Evolutionary conservation across 2,888 invertebrate species (phyloP).

Genomic region (Tupiocoris notatus): DNA sequence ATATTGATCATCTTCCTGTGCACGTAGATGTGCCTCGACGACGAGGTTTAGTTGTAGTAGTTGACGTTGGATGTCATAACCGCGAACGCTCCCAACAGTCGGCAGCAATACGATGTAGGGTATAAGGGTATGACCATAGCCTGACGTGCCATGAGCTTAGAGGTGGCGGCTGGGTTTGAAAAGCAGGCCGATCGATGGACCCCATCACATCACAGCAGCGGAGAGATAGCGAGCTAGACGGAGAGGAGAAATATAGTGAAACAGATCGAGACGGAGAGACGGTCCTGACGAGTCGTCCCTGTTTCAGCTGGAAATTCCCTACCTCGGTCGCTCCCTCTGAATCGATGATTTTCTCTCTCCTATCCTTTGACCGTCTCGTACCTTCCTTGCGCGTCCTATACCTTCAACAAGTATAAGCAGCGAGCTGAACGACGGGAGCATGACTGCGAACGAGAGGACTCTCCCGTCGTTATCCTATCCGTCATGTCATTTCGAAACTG

Average conservation of each 20-base stretch:
- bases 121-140: too few relatives aligned
- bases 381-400: neutral
- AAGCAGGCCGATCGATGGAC: neutral
- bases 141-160: neutral
- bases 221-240: neutral
- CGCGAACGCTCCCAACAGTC: neutral
- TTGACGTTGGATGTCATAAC: neutral
- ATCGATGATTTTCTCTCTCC: neutral
- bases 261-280: neutral
- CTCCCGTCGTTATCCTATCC: neutral
- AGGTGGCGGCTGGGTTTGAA: neutral
- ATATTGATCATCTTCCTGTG: too few relatives aligned
- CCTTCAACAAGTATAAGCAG: neutral
- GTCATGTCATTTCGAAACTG: neutral
- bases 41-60: too few relatives aligned
- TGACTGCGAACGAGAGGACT: neutral
- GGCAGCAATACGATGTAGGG: too few relatives aligned
- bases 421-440: neutral
- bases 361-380: neutral
- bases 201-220: neutral
- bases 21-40: too few relatives aligned
- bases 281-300: neutral
- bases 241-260: neutral
- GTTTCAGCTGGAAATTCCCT: neutral
- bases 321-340: neutral